A percentile compares a stretch with the other conserved stretches of the same genome.
phyloP scores from a whole-genome alignment of 2,797 vertebrate genomes.

The Argya squamiceps region DNA sequence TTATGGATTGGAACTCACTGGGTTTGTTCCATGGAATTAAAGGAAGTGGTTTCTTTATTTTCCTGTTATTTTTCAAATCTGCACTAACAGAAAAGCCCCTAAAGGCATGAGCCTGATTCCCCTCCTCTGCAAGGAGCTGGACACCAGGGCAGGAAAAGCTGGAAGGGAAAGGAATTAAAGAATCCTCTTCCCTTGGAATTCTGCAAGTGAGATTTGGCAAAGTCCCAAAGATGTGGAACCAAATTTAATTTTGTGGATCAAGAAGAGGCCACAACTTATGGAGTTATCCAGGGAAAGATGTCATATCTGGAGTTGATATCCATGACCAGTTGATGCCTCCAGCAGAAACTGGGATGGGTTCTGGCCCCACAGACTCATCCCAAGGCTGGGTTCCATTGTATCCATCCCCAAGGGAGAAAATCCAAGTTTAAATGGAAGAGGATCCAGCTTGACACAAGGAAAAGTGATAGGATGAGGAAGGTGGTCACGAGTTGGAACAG shows the following conservation, averaged over 20 bases:
- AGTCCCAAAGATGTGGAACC: not conserved
- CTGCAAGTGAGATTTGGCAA: not conserved
- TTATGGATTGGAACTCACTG: slow-evolving; percentile 37
- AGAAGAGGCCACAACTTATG: not conserved
- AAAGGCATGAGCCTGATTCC: not conserved
- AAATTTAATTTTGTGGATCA: not conserved
- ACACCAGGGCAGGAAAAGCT: not conserved
- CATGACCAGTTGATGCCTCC: not conserved
- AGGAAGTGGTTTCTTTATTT: not conserved
- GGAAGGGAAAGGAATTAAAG: not conserved
- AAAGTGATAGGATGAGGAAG: not conserved
- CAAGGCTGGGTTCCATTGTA: rapidly evolving
- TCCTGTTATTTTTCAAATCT: not conserved
- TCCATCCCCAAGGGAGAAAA: not conserved
- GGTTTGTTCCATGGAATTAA: not conserved
- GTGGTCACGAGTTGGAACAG: rapidly evolving
- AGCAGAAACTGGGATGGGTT: not conserved
- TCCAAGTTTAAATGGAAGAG: not conserved
- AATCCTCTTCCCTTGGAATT: not conserved
- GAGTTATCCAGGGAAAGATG: not conserved
- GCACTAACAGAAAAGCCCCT: not conserved
- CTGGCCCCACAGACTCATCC: not conserved
- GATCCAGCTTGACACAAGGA: not conserved
- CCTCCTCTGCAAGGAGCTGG: not conserved
- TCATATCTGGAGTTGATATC: not conserved